Conservation (phyloP, 1,140 invertebrate species). For the Asbolus verrucosus region DNA sequence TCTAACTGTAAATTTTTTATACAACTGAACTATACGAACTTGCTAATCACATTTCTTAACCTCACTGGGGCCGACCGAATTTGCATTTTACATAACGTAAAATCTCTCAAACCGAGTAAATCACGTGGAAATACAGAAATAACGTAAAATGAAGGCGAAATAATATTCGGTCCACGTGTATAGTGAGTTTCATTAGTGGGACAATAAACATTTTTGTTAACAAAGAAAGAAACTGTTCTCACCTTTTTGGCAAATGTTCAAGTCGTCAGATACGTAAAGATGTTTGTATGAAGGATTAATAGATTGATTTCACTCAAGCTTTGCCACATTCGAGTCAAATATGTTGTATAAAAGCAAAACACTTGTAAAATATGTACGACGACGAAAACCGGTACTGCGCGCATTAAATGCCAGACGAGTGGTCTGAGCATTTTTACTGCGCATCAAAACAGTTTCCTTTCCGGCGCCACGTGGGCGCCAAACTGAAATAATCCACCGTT, state of each 20-base stretch:
- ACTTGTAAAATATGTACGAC: conserved; percentile 42
- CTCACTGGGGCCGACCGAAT: neutral
- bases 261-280: conserved; percentile 49
- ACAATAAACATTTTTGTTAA: conserved; percentile 38
- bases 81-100: neutral
- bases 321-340: conserved; percentile 52
- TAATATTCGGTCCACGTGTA: conserved; percentile 53
- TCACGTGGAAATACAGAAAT: neutral
- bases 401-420: conserved; percentile 33
- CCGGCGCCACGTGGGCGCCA: neutral
- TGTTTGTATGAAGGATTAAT: conserved; percentile 34
- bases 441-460: neutral
- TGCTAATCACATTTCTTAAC: conserved; percentile 14
- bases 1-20: conserved; percentile 24
- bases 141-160: neutral
- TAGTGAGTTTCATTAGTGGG: conserved; percentile 49
- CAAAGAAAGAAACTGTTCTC: conserved; percentile 42
- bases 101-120: conserved; percentile 4
- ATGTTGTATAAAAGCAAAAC: conserved; percentile 42
- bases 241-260: conserved; percentile 51
- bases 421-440: conserved; percentile 4
- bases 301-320: conserved; percentile 42
- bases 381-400: conserved; percentile 46
- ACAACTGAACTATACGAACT: neutral
- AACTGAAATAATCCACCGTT: neutral